Evolutionary conservation across 2,888 invertebrate genomes (phyloP).

Genomic region (Cynaeus angustus): DNA sequence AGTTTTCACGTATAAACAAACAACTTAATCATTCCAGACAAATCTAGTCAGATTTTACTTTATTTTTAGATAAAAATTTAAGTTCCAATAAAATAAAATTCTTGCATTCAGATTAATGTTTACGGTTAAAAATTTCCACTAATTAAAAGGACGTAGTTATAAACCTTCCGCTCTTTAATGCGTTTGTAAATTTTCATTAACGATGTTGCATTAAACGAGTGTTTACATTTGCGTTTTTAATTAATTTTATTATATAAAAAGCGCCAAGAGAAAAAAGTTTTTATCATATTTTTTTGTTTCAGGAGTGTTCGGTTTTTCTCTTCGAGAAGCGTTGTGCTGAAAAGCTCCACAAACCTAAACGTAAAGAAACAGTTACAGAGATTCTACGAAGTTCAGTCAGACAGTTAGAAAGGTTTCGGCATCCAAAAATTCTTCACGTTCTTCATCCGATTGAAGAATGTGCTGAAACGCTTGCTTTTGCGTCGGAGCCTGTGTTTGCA

Average conservation of each 20-base stretch:
- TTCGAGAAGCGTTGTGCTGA: slow-evolving; percentile 95
- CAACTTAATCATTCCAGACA: neutral
- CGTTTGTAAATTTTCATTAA: slow-evolving; percentile 34
- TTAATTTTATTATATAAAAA: slow-evolving; percentile 37
- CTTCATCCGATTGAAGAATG: slow-evolving; percentile 87
- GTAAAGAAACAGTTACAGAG: slow-evolving; percentile 94
- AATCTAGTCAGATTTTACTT: no score
- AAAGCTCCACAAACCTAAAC: slow-evolving; percentile 92
- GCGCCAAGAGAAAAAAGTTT: neutral
- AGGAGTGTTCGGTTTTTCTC: slow-evolving; percentile 95
- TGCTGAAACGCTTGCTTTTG: slow-evolving; percentile 92
- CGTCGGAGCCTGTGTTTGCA: slow-evolving; percentile 92
- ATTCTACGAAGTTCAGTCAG: slow-evolving; percentile 86
- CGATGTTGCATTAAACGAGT: slow-evolving; percentile 27
- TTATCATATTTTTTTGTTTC: slow-evolving; percentile 61
- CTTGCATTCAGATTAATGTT: no score
- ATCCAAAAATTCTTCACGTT: slow-evolving; percentile 85
- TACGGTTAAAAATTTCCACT: neutral
- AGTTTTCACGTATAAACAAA: neutral
- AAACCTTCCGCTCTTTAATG: slow-evolving; percentile 5
- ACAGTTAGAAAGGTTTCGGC: slow-evolving; percentile 86
- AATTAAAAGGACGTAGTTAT: slow-evolving; percentile 6
- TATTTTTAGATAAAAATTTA: no score
- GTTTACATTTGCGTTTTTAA: slow-evolving; percentile 24
- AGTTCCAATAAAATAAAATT: no score